Evolutionary conservation across 2,888 invertebrate genomes (phyloP), one percentile per base, ranked within the genome.

Genomic region (Microctonus brassicae): DNA sequence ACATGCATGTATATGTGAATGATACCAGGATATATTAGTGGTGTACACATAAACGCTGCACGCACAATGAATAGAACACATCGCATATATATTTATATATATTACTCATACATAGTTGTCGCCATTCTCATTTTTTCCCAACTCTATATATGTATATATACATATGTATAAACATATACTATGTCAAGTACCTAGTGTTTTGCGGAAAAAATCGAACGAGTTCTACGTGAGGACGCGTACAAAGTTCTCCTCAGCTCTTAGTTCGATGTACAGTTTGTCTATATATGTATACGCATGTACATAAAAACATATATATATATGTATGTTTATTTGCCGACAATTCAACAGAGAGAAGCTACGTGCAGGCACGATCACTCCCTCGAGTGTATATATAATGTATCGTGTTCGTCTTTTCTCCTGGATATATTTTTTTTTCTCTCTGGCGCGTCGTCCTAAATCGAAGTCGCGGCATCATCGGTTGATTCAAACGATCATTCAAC

Each of bases 121-220:
- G 29, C 66, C 62, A 61, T 70, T 53, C 58, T 67, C 36, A 61
- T 61, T 33, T 36, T 70, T 74, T 76, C 75, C 62, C 68, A 29
- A n/a, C 75, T 79, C 76, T 79, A n/a, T n/a, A n/a, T n/a, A n/a
- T n/a, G n/a, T n/a, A n/a, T n/a, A n/a, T n/a, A n/a, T n/a, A n/a
- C n/a, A n/a, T n/a, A n/a, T n/a, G n/a, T n/a, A n/a, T n/a, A n/a
- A n/a, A 78, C 78, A 76, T 76, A 81, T 80, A 47, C 47, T 47
- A 79, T 79, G 78, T 75, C 80, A 79, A 78, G 78, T 77, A 80
- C 76, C 81, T 80, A 75, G 73, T 78, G 79, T 79, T 85, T 85
- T 85, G 85, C 82, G 80, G 85, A 85, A 85, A 83, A 79, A 82
- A 82, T 81, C 82, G 83, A 83, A 79, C 81, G 80, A 82, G 80